Evolutionary conservation across 2,888 invertebrate genomes (phyloP).

Genomic region (Drosophila barbarae): DNA sequence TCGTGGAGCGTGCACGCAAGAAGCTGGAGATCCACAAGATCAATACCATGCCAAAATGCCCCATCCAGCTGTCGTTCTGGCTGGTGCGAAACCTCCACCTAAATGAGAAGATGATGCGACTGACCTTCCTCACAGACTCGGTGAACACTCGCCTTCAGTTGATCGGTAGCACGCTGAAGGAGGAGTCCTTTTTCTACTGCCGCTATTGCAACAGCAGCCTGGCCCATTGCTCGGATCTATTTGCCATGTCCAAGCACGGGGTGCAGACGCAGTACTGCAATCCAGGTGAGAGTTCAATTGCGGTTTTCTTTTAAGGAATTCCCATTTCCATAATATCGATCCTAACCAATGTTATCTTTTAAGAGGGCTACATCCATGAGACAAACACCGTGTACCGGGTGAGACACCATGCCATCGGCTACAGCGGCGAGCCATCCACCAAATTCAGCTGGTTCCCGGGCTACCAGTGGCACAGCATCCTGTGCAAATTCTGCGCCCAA

Average conservation of each 20-base stretch:
- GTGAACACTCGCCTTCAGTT: constrained; percentile 84
- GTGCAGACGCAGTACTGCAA: constrained; percentile 91
- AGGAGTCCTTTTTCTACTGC: constrained; percentile 81
- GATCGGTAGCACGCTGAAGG: constrained; percentile 76
- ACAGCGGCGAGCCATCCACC: constrained; percentile 82
- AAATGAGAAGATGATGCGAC: constrained; percentile 83
- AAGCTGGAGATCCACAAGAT: constrained; percentile 76
- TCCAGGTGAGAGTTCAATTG: constrained; percentile 80
- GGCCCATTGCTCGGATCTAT: constrained; percentile 85
- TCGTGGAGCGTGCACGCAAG: constrained; percentile 79
- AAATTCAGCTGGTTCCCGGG: constrained; percentile 93
- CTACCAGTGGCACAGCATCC: constrained; percentile 89
- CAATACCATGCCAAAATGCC: constrained; percentile 84
- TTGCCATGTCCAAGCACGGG: constrained; percentile 90
- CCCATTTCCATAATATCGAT: not conserved
- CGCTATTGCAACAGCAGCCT: constrained; percentile 83
- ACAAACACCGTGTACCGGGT: constrained; percentile 86
- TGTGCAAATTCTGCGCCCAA: constrained; percentile 84
- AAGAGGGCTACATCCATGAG: constrained; percentile 88
- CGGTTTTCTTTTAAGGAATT: not conserved
- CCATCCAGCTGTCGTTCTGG: constrained; percentile 88
- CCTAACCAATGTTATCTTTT: not conserved
- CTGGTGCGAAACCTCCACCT: constrained; percentile 88
- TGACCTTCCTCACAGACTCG: constrained; percentile 84
- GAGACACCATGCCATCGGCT: constrained; percentile 80